phyloP scores from a whole-genome alignment of 1,140 invertebrate species.

The Drosophila malerkotliana region DNA sequence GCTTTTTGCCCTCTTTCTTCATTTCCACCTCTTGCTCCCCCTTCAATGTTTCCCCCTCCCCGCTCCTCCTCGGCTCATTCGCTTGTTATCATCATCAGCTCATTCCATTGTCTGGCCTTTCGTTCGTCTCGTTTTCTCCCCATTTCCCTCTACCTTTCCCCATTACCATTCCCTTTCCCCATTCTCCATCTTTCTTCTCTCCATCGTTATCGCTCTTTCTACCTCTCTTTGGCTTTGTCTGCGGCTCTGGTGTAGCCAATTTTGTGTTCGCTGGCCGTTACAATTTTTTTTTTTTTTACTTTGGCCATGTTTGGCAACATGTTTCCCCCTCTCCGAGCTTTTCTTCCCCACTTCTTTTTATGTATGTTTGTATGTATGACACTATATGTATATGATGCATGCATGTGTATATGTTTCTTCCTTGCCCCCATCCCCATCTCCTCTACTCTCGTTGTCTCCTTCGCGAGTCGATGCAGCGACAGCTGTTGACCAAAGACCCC shows the following conservation, averaged over 20 bases:
- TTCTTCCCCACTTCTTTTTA: slow-evolving; percentile 23
- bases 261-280: slow-evolving; percentile 57
- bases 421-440: not conserved
- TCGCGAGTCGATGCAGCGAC: slow-evolving; percentile 4
- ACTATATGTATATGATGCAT: not conserved
- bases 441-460: not conserved
- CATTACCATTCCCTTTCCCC: too few relatives aligned
- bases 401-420: not conserved
- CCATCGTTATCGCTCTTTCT: slow-evolving; percentile 3
- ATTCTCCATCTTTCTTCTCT: slow-evolving; percentile 3
- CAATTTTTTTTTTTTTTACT: slow-evolving; percentile 58
- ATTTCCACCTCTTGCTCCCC: slow-evolving; percentile 23
- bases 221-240: not conserved
- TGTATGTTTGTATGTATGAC: too few relatives aligned
- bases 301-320: slow-evolving; percentile 58
- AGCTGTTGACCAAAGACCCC: not conserved
- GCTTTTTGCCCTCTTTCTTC: slow-evolving; percentile 18
- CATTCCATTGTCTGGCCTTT: slow-evolving; percentile 41
- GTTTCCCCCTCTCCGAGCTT: slow-evolving; percentile 18
- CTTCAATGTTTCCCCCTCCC: slow-evolving; percentile 7
- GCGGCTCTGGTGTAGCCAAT: slow-evolving; percentile 46
- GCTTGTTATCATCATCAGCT: slow-evolving; percentile 67
- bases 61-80: slow-evolving; percentile 11
- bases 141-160: slow-evolving; percentile 4
- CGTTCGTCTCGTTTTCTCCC: slow-evolving; percentile 30